phyloP scores from a whole-genome alignment of 2,113 vertebrate species.

The Ardeotis arabs region DNA sequence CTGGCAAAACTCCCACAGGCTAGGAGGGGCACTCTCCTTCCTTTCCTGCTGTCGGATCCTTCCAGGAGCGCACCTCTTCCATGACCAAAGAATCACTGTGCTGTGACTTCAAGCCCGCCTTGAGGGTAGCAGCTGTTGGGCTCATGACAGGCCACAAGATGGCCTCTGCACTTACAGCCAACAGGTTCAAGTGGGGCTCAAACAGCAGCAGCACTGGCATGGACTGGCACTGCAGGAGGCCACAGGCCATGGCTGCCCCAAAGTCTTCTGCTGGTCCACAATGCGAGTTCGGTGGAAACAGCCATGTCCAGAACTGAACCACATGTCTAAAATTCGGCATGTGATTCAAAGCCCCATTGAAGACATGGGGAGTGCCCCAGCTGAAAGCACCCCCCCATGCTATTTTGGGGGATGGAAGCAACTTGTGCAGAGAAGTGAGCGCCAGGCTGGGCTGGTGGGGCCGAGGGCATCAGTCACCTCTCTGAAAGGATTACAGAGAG shows the following conservation, averaged over 20 bases:
- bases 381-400: not conserved
- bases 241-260: rapidly evolving
- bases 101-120: not conserved
- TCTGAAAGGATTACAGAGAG: not conserved
- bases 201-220: not conserved
- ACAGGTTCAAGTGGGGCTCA: rapidly evolving
- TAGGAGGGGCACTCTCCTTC: not conserved
- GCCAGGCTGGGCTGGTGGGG: not conserved
- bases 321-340: not conserved
- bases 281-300: not conserved
- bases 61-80: rapidly evolving
- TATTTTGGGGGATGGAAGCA: not conserved
- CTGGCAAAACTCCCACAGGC: not conserved
- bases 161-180: not conserved
- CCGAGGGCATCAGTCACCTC: not conserved
- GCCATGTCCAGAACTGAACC: not conserved
- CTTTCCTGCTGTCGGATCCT: not conserved
- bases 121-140: rapidly evolving
- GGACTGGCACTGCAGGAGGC: not conserved
- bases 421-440: not conserved
- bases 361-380: not conserved
- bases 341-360: rapidly evolving
- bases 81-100: not conserved
- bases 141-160: not conserved
- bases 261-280: not conserved